A percentile compares a stretch with the other conserved stretches of the same genome.
phyloP scores from a whole-genome alignment of 2,888 invertebrate genomes.

The Apamea anceps region DNA sequence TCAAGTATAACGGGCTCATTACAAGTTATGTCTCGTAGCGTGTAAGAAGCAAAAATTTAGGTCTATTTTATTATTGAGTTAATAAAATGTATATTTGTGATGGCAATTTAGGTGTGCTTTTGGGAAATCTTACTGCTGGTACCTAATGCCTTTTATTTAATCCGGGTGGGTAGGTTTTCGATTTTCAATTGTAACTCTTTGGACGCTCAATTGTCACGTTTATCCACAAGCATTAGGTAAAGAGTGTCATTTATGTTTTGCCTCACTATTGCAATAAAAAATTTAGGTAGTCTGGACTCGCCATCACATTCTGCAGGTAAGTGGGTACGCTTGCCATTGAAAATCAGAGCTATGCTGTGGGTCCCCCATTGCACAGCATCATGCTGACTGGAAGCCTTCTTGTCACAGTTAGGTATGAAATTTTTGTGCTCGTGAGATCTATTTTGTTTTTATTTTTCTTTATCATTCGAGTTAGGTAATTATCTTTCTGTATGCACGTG shows the following conservation, averaged over 20 bases:
- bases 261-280: no score
- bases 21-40: conserved; percentile 28
- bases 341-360: neutral
- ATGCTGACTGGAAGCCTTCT: neutral
- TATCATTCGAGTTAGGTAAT: no score
- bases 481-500: no score
- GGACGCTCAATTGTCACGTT: neutral
- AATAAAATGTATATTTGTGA: neutral
- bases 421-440: neutral
- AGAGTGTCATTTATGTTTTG: neutral
- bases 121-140: neutral
- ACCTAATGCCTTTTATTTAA: neutral
- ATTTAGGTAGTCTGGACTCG: no score
- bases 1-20: conserved; percentile 44
- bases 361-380: no score
- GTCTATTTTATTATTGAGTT: neutral
- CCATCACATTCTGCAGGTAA: no score
- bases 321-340: neutral
- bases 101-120: neutral
- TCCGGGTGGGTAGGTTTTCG: no score
- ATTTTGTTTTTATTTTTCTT: no score
- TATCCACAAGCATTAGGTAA: neutral
- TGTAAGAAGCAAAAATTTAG: conserved; percentile 9
- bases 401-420: neutral
- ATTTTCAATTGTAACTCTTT: neutral